Evolutionary conservation across 1,140 invertebrate genomes (phyloP), one percentile per base, ranked within the genome.

Genomic region (Atta texana): DNA sequence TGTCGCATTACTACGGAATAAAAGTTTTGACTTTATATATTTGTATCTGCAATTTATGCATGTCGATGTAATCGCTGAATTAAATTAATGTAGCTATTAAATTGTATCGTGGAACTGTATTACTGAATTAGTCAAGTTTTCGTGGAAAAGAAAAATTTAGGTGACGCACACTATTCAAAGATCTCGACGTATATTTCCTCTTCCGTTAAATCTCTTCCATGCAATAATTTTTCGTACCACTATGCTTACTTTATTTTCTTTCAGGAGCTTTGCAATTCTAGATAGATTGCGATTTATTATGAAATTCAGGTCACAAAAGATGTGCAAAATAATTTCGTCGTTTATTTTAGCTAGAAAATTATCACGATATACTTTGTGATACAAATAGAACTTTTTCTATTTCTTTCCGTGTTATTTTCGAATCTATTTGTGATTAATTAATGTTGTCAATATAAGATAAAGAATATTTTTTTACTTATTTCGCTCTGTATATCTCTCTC

Each of bases 401-500:
- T 39, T 74, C 7, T 59, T 7, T 44, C 34, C 14, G 39, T 39
- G 8, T 31, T 18, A 24, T 21, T 49, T 55, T 55, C 4, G 24
- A 18, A 49, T n/a, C 21, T 18, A 24, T 12, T 14, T 21, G 24
- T n/a, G 49, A 85, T 39, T 64, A 10, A 85, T 39, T 76, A 10
- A 24, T 24, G 24, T 68, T 34, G 21, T 21, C 18, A 61, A 66
- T 78, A 4, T n/a, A 51, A 61, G 18, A 72, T 12, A 55, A 59
- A 82, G 24, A 44, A 21, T 4, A 14, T 77, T 63, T 55, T 63
- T 87, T 74, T 28, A 16, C 44, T 77, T 61, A 66, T 61, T 84
- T 74, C 28, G 51, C 75, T 34, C 31, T 78, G 76, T 87, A 34
- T 90, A 90, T 89, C 75, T 34, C 31, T 89, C 89, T 24, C 24